phyloP scores from a whole-genome alignment of 2,888 invertebrate genomes.

The Parasteatoda lunata region DNA sequence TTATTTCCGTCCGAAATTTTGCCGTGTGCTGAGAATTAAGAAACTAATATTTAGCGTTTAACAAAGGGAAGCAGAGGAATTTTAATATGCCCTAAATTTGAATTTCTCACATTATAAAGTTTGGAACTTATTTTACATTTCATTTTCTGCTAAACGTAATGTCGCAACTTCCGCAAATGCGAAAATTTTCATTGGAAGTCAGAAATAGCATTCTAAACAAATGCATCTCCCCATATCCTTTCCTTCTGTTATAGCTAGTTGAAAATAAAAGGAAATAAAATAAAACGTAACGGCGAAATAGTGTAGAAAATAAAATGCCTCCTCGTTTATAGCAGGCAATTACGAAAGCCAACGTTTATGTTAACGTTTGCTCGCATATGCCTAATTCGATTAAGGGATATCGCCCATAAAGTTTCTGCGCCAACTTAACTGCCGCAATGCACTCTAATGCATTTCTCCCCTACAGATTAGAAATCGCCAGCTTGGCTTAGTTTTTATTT shows the following conservation, averaged over 20 bases:
- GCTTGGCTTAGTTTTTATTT: conserved; percentile 41
- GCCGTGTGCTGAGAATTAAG: too few species aligned
- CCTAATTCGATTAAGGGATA: conserved; percentile 65
- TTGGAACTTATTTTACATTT: too few species aligned
- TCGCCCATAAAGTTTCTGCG: conserved; percentile 57
- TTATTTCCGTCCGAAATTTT: too few species aligned
- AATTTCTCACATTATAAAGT: too few species aligned
- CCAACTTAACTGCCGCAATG: conserved; percentile 18
- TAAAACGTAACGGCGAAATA: conserved; percentile 15
- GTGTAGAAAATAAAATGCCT: conserved; percentile 35
- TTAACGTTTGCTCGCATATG: conserved; percentile 62
- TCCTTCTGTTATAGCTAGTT: background rate
- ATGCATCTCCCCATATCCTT: background rate
- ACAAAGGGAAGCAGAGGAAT: too few species aligned
- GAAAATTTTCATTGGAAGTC: too few species aligned
- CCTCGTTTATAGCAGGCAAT: conserved; percentile 54
- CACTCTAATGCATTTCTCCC: conserved; percentile 36
- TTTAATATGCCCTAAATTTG: too few species aligned
- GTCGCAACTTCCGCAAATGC: too few species aligned
- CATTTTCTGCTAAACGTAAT: too few species aligned
- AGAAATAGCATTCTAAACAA: too few species aligned
- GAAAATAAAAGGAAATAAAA: conserved; percentile 18
- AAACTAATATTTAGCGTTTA: too few species aligned
- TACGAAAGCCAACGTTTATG: conserved; percentile 61
- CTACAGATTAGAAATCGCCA: conserved; percentile 48